Conservation (phyloP, 2,797 vertebrate genomes). For the Hippopotamyrus pictus region DNA sequence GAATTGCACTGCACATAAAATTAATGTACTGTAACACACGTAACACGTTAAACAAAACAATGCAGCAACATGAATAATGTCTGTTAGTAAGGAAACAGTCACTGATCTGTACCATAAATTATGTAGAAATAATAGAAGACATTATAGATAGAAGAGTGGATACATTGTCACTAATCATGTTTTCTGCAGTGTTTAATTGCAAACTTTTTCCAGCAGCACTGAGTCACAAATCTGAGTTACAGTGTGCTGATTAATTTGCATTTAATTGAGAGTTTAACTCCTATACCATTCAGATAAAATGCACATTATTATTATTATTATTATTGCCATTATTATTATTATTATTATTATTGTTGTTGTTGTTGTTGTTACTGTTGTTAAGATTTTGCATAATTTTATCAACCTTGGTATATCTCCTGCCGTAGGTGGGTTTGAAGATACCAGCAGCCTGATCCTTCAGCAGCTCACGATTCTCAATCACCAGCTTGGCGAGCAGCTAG, state of each 20-base stretch:
- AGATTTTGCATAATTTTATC: background rate
- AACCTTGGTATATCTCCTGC: background rate
- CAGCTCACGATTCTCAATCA: constrained; percentile 46
- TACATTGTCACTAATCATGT: background rate
- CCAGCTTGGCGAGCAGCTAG: constrained; percentile 43
- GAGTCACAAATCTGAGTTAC: background rate
- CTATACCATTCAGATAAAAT: background rate
- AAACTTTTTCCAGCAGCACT: background rate
- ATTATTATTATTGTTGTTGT: background rate
- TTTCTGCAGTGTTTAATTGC: background rate
- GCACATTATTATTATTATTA: background rate
- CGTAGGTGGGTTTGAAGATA: constrained; percentile 37
- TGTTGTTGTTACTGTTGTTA: background rate
- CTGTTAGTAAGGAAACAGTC: background rate
- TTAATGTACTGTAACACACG: background rate
- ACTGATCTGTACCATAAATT: background rate
- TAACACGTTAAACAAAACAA: background rate
- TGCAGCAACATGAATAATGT: background rate
- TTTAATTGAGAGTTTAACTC: background rate
- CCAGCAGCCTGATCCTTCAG: constrained; percentile 41
- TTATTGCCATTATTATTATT: background rate
- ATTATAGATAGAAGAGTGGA: background rate
- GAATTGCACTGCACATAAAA: background rate
- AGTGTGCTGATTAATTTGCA: background rate
- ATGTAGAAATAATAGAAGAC: background rate